A percentile compares a stretch with the other conserved stretches of the same genome.
Conservation (phyloP, 1,140 invertebrate genomes). For the Orchesella cincta region DNA sequence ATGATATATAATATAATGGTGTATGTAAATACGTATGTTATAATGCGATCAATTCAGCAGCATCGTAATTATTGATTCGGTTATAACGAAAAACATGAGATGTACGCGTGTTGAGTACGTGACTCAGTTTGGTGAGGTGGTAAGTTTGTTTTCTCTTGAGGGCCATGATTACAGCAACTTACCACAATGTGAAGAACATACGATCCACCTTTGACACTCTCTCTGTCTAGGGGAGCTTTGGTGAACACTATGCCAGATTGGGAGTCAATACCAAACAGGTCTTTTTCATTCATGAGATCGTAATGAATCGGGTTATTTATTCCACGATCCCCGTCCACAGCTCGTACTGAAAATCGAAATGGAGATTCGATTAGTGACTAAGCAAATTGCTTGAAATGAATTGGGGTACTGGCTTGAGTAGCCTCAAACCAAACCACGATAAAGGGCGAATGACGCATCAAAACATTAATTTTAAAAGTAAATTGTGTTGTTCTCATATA, state of each 20-base stretch:
- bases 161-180: slow-evolving; percentile 49
- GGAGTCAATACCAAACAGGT: slow-evolving; percentile 75
- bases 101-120: neutral
- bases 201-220: slow-evolving; percentile 75
- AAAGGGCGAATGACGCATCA: too few relatives aligned
- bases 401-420: too few relatives aligned
- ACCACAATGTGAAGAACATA: slow-evolving; percentile 83
- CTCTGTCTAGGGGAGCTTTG: slow-evolving; percentile 74
- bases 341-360: too few relatives aligned
- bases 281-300: slow-evolving; percentile 72
- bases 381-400: too few relatives aligned
- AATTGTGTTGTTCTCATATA: too few relatives aligned
- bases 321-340: slow-evolving; percentile 87
- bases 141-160: neutral
- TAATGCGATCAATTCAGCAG: neutral
- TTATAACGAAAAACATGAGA: neutral
- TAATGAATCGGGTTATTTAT: slow-evolving; percentile 86
- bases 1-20: neutral
- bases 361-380: too few relatives aligned
- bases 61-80: neutral
- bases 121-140: neutral
- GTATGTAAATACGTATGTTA: neutral
- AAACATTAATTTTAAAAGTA: too few relatives aligned
- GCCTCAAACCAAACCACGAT: too few relatives aligned
- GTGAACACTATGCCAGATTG: slow-evolving; percentile 79